phyloP scores from a whole-genome alignment of 1,140 invertebrate genomes.

The Sitophilus oryzae region DNA sequence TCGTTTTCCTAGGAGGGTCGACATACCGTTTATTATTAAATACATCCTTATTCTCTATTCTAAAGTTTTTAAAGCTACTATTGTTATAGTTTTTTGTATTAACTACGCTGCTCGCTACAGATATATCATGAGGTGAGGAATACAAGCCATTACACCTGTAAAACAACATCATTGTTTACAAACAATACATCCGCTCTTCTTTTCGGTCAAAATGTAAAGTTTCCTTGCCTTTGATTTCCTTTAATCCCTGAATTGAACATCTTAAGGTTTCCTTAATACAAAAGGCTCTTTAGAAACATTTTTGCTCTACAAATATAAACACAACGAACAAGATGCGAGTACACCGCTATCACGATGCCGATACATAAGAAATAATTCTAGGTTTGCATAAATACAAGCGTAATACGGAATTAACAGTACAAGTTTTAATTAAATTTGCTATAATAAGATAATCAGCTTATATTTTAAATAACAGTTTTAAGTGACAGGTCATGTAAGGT shows the following conservation, averaged over 20 bases:
- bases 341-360: slow-evolving; percentile 6
- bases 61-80: slow-evolving; percentile 19
- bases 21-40: slow-evolving; percentile 24
- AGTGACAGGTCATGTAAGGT: slow-evolving; percentile 41
- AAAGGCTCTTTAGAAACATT: slow-evolving; percentile 26
- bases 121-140: slow-evolving; percentile 23
- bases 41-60: slow-evolving; percentile 22
- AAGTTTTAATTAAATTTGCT: slow-evolving; percentile 32
- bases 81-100: slow-evolving; percentile 20
- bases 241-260: slow-evolving; percentile 40
- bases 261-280: slow-evolving; percentile 33
- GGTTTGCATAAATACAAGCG: neutral
- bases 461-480: slow-evolving; percentile 31
- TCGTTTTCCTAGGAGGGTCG: slow-evolving; percentile 3
- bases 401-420: slow-evolving; percentile 12
- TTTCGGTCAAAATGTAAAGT: neutral
- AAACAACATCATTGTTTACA: slow-evolving; percentile 5
- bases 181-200: too few relatives aligned
- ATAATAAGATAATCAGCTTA: slow-evolving; percentile 32
- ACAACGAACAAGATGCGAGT: neutral
- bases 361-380: neutral
- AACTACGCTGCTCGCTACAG: slow-evolving; percentile 11
- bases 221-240: slow-evolving; percentile 35
- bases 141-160: slow-evolving; percentile 34
- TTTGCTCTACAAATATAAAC: slow-evolving; percentile 20